phyloP scores from a whole-genome alignment of 2,888 invertebrate genomes.

The Phymatocera aterrima region DNA sequence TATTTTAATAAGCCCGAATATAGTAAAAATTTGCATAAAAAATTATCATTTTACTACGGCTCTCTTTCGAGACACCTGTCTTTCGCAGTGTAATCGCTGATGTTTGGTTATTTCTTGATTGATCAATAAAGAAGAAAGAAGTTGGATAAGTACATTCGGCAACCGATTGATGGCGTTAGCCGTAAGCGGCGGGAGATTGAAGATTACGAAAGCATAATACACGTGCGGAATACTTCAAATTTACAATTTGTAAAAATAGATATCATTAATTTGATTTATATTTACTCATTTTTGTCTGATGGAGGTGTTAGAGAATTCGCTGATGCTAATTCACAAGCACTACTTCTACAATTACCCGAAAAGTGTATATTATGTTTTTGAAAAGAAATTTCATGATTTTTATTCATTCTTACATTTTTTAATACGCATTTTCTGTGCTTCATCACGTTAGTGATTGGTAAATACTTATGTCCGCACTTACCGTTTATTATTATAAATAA shows the following conservation, averaged over 20 bases:
- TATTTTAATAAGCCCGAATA: neutral
- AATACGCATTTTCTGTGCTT: neutral
- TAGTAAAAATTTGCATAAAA: neutral
- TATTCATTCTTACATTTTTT: neutral
- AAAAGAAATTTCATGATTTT: neutral
- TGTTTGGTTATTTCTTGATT: slow-evolving; percentile 39
- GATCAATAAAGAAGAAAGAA: slow-evolving; percentile 27
- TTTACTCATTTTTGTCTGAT: no score
- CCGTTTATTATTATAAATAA: neutral
- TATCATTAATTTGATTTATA: no score
- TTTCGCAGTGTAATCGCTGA: neutral
- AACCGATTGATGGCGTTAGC: neutral
- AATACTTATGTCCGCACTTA: neutral
- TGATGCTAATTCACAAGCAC: no score
- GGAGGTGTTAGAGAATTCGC: no score
- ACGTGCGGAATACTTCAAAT: no score
- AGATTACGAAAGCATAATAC: no score
- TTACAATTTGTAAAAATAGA: no score
- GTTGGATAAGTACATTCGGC: neutral
- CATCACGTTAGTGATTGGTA: neutral
- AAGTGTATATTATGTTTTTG: neutral
- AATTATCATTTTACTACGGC: neutral
- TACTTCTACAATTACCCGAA: neutral
- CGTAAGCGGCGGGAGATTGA: neutral
- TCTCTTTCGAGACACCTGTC: slow-evolving; percentile 3